Conservation (phyloP, 2,888 invertebrate species). For the Chorisops tibialis region DNA sequence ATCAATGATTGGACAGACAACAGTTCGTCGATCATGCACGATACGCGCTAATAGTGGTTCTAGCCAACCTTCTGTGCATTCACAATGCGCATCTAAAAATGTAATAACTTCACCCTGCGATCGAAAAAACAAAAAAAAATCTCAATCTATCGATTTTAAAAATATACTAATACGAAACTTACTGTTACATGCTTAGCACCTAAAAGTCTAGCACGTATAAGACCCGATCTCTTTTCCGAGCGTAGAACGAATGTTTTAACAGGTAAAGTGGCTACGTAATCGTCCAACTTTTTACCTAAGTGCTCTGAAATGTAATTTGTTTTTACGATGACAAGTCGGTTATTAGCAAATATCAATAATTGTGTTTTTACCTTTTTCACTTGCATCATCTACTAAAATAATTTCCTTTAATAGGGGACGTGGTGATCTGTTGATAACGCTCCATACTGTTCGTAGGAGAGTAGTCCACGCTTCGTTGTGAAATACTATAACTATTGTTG, state of each 20-base stretch:
- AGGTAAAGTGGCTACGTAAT: constrained; percentile 81
- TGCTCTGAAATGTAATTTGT: constrained; percentile 62
- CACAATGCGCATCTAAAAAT: constrained; percentile 53
- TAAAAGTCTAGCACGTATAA: constrained; percentile 90
- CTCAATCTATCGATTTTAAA: not conserved
- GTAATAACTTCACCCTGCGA: constrained; percentile 51
- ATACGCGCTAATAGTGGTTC: constrained; percentile 91
- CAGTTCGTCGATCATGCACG: constrained; percentile 85
- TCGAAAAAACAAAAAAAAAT: constrained; percentile 7
- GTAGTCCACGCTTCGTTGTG: constrained; percentile 99
- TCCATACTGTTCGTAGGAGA: constrained; percentile 91
- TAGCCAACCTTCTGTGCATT: constrained; percentile 90
- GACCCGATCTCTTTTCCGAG: constrained; percentile 88
- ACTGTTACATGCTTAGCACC: constrained; percentile 92
- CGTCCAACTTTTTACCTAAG: constrained; percentile 82
- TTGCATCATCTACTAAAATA: constrained; percentile 96
- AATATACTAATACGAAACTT: constrained; percentile 56
- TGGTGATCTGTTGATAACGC: constrained; percentile 94
- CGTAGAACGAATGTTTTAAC: constrained; percentile 84
- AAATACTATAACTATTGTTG: constrained; percentile 97
- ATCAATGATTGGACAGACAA: constrained; percentile 98
- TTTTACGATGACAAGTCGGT: not conserved
- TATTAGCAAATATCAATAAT: constrained; percentile 29
- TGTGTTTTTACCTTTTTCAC: constrained; percentile 71
- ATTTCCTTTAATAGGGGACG: constrained; percentile 83